Conservation (phyloP, 2,797 vertebrate genomes). For the Lacerta bilineata region DNA sequence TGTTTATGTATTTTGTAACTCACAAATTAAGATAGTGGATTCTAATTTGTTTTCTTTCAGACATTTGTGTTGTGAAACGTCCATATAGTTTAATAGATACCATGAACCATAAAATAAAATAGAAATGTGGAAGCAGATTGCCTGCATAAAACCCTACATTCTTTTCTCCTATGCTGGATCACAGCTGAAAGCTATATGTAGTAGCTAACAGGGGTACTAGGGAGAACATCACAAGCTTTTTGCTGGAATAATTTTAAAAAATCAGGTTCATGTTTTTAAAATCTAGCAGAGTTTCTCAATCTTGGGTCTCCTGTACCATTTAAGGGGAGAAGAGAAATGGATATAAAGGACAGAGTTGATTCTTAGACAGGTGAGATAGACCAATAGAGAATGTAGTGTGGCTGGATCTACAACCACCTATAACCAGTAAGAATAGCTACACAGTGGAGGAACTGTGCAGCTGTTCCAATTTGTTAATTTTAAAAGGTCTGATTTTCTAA, state of each 20-base stretch:
- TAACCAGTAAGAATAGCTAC: background rate
- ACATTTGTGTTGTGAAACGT: constrained; percentile 37
- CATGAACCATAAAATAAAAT: constrained; percentile 14
- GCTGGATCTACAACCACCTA: background rate
- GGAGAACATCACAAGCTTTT: background rate
- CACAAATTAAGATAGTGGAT: constrained; percentile 6
- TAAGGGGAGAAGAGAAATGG: background rate
- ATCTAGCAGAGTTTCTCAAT: no score
- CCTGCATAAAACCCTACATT: constrained; percentile 27
- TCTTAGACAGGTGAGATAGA: background rate
- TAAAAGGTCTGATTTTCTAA: no score
- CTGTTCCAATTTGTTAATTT: no score
- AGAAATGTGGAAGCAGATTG: background rate
- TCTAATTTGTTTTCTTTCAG: constrained; percentile 40
- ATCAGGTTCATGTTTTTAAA: background rate
- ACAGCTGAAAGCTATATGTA: constrained; percentile 3
- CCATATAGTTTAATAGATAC: background rate
- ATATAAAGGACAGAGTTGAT: background rate
- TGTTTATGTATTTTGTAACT: constrained; percentile 42
- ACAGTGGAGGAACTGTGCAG: background rate
- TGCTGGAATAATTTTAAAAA: background rate
- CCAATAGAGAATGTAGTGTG: background rate
- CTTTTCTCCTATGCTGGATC: constrained; percentile 13
- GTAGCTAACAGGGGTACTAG: constrained; percentile 26
- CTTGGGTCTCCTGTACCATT: no score